These are phyloP conservation scores for Microtus obscurus DNA, from an alignment of 2,797 vertebrate genomes.

Conservation along the genomic window DNA sequence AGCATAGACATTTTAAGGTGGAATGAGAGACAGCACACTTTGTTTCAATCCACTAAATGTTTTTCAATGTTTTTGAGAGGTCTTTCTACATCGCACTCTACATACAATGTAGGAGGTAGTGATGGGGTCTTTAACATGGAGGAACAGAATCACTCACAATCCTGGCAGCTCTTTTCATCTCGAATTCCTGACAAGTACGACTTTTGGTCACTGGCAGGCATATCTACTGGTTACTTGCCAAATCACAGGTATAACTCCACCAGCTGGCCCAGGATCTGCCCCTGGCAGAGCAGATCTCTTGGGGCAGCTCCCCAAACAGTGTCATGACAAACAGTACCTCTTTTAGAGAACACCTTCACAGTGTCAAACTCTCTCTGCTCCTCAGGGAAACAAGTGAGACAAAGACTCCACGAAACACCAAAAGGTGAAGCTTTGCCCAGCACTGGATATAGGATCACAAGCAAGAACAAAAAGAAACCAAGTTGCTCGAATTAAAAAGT, in stretches of 20 bases:
- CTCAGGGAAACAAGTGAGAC: not conserved
- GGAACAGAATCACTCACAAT: not conserved
- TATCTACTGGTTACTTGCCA: not conserved
- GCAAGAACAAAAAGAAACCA: not conserved
- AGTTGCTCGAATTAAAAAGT: not conserved
- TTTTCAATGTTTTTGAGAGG: not conserved
- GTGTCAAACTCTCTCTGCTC: slow-evolving; percentile 3
- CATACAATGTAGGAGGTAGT: not conserved
- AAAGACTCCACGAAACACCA: not conserved
- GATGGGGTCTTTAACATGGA: not conserved
- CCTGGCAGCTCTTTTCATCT: not conserved
- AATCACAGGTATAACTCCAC: not conserved
- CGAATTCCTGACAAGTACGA: not conserved
- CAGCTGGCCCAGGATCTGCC: not conserved
- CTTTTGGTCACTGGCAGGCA: not conserved
- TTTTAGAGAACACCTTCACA: not conserved
- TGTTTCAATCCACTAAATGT: slow-evolving; percentile 5
- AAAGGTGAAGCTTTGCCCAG: not conserved
- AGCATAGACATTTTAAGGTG: slow-evolving; percentile 40
- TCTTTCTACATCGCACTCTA: not conserved
- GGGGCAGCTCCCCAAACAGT: slow-evolving; percentile 16
- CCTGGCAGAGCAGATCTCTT: not conserved
- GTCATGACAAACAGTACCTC: not conserved
- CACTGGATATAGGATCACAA: not conserved
- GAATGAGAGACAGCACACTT: not conserved